Evolutionary conservation across 2,113 vertebrate genomes (phyloP), one percentile per base, ranked within the genome.

Genomic region (Planiliza haematocheilus): DNA sequence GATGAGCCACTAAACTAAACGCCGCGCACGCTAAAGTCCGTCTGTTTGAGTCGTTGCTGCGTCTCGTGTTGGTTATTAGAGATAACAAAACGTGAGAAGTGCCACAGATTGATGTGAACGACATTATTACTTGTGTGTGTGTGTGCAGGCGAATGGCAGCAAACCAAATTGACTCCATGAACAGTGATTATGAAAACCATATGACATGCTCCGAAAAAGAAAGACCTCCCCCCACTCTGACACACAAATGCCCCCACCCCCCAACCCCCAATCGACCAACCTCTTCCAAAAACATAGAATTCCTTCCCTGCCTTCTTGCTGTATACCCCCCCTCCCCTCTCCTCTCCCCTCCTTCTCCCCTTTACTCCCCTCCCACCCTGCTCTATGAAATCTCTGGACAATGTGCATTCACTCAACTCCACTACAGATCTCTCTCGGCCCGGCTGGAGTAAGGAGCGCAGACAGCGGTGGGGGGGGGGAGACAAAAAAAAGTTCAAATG

Each of bases 131-230:
- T 11, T 20, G 53, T 63, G 38, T 51, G 7, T 53, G 62, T 84
- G 10, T 66, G n/a, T n/a, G n/a, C n/a, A 34, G 36, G 41, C 53
- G 63, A 72, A 79, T 82, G 73, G 50, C 66, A 81, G 38, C 55
- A 73, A 70, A 53, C 75, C 78, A 89, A 89, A 90, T 59, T 75
- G 76, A 87, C 79, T 89, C 82, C 74, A 85, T 88, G 77, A 83
- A 86, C 46, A 9, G 63, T 10, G 51, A 67, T 94, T 91, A 94
- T 93, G 86, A 93, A 91, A 93, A 93, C 88, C 93, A 94, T 91
- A 93, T 90, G 91, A 87, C 86, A 70, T 38, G 20, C 82, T 83
- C 76, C 77, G 69, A 79, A 61, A 84, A 78, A 73, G 24, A 89
- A 77, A 86, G 63, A 83, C 90, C 85, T 77, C 81, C 79, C 91